Evolutionary conservation across 2,888 invertebrate genomes (phyloP).

Genomic region (Sceliomorpha sp.): DNA sequence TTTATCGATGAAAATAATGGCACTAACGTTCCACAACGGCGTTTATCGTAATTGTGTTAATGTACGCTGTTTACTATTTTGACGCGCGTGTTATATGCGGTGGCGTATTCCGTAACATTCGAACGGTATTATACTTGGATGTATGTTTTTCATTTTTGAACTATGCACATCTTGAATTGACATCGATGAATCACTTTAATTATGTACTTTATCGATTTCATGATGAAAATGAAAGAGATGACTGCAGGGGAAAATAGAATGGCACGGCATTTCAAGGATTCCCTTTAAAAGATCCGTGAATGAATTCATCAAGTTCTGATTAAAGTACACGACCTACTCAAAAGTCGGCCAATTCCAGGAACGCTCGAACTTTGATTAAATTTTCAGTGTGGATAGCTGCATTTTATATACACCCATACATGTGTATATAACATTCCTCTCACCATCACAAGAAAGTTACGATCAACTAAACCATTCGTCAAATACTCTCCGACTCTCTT

Average conservation of each 20-base stretch:
- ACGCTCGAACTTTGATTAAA: slow-evolving; percentile 45
- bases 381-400: slow-evolving; percentile 27
- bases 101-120: too few relatives aligned
- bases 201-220: too few relatives aligned
- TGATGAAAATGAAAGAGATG: too few relatives aligned
- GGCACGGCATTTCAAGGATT: not conserved
- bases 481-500: not conserved
- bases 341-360: slow-evolving; percentile 12
- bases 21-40: too few relatives aligned
- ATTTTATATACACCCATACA: slow-evolving; percentile 3
- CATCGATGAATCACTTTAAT: too few relatives aligned
- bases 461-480: slow-evolving; percentile 12
- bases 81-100: too few relatives aligned
- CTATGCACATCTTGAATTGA: too few relatives aligned
- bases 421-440: slow-evolving; percentile 6
- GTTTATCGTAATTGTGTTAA: too few relatives aligned
- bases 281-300: slow-evolving; percentile 7
- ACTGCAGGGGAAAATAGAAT: not conserved
- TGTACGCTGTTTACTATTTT: too few relatives aligned
- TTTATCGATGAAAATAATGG: too few relatives aligned
- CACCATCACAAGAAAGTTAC: slow-evolving; percentile 6
- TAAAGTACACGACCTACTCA: slow-evolving; percentile 7
- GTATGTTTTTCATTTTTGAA: too few relatives aligned
- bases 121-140: too few relatives aligned
- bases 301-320: slow-evolving; percentile 24